Evolutionary conservation across 2,113 vertebrate species (phyloP), one percentile per base, ranked within the genome.

Genomic region (Suncus etruscus): DNA sequence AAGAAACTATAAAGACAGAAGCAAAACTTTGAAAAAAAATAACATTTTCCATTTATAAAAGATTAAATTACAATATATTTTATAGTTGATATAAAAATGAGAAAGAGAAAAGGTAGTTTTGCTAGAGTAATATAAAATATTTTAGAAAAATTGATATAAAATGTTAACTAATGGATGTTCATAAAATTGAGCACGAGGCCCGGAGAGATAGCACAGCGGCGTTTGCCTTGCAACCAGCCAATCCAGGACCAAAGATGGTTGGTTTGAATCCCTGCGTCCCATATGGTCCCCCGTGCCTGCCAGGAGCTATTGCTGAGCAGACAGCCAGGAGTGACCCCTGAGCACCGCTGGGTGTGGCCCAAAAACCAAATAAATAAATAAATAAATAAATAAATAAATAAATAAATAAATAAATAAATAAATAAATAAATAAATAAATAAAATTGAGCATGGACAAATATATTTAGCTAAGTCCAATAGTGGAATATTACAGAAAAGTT

Each of bases 1-100:
- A 79, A 87, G 89, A 91, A 47, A 74, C 61, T 65, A 61, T 69
- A 8, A 29, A 63, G 25, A 80, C 24, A 88, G 69, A 85, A 45
- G 32, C 68, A 74, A 20, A 47, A 48, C 58, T 68, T 31, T 18
- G 47, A 48, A 91, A 80, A 91, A 80, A 54, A 80, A 51, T 18
- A 8, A 31, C 15, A 74, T 6, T 0, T 50, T 80, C 27, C n/a
- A 76, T 85, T 79, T 69, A 79, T 24, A 61, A 27, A 83, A 70
- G 12, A 39, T 61, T 39, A 25, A 88, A 51, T 74, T 50, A 66
- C 51, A 54, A 54, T 54, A 54, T 54, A 54, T 58, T 61, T 66
- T 48, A 5, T 27, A 47, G n/a, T 45, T 69, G n/a, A 78, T 75
- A 69, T 58, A 22, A 81, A 69, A 74, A 79, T 54, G 5, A 69